Base-by-base conservation (phyloP, 2,113 vertebrate genomes). In the Otocyon megalotis region DNA sequence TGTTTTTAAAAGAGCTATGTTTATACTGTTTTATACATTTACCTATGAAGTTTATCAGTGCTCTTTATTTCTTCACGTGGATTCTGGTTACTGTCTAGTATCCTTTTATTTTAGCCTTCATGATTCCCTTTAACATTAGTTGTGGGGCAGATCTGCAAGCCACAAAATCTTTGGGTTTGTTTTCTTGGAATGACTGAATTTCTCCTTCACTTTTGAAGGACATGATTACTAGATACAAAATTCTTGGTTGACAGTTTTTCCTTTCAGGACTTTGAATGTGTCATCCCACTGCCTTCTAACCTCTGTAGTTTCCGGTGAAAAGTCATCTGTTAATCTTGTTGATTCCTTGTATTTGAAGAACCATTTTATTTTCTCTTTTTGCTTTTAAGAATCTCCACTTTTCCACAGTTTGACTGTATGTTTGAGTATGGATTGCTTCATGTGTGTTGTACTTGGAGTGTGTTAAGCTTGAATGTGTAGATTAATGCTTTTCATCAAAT, bases 391-490 rank as follows among this genome's bases (percentile, higher is more conserved):
- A 4, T 94, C 76, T 84, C 71, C 60, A 28, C 43, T 35, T 72
- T 82, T 58, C 53, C 94, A 67, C 28, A 83, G 53, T 92, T 96
- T 94, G 88, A 90, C 58, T 76, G 53, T 84, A 16, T 88, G 20
- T 58, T 56, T 53, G 37, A 2, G 3, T 88, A 43, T 71, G 10
- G 28, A 24, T 53, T 10, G 54, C 19, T 94, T 76, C 71, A 16
- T 92, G 22, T 37, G 56, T 62, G 77, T 63, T 88, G 32, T 86
- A 86, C 48, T 56, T 87, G 63, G 8, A 84, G n/a, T 54, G 65
- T 89, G 79, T 74, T 82, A 24, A 82, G 62, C 48, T 90, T 83
- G 56, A 50, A 63, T 54, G 22, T 28, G 20, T 22, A 67, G 24
- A 43, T 77, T 72, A 94, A 88, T 82, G 5, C 37, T 72, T 94